A percentile compares a stretch with the other conserved stretches of the same genome.
These are phyloP conservation scores for Caenorhabditis angaria DNA, from an alignment of 2,888 invertebrate genomes.

Conservation along the genomic window DNA sequence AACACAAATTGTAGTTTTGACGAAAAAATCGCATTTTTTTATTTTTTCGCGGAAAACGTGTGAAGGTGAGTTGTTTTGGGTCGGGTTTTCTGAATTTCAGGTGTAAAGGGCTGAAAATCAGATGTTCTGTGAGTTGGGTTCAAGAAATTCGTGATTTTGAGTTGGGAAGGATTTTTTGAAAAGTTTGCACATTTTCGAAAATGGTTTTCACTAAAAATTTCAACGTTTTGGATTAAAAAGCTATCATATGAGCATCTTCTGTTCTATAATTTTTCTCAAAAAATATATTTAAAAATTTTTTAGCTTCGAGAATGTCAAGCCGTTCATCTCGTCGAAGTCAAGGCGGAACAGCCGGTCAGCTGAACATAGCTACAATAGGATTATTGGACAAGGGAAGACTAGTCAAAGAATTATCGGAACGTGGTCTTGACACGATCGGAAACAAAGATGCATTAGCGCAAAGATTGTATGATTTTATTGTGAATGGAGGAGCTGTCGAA, in stretches of 20 bases:
- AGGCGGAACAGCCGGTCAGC: slow-evolving; percentile 10
- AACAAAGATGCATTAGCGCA: slow-evolving; percentile 36
- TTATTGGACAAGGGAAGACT: slow-evolving; percentile 23
- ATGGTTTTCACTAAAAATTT: too few species aligned
- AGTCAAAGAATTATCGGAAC: slow-evolving; percentile 36
- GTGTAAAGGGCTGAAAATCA: too few species aligned
- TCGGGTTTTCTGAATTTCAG: too few species aligned
- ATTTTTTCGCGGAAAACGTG: slow-evolving; percentile 8
- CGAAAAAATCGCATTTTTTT: slow-evolving; percentile 5
- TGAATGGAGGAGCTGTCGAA: slow-evolving; percentile 8
- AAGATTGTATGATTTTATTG: slow-evolving; percentile 38
- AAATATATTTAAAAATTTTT: too few species aligned
- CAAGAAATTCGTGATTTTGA: too few species aligned
- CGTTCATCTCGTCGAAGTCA: slow-evolving; percentile 35
- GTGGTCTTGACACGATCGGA: slow-evolving; percentile 39
- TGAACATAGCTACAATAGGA: slow-evolving; percentile 50
- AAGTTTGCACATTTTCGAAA: too few species aligned
- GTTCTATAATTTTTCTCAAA: background rate
- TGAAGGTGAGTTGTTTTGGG: slow-evolving; percentile 13
- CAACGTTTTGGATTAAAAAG: background rate
- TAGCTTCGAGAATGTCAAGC: too few species aligned
- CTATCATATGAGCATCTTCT: background rate
- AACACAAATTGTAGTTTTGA: slow-evolving; percentile 22
- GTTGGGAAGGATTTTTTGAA: too few species aligned
- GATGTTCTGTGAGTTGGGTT: too few species aligned